Evolutionary conservation across 2,888 invertebrate species (phyloP), one percentile per base, ranked within the genome.

Genomic region (Eupeodes latifasciatus): DNA sequence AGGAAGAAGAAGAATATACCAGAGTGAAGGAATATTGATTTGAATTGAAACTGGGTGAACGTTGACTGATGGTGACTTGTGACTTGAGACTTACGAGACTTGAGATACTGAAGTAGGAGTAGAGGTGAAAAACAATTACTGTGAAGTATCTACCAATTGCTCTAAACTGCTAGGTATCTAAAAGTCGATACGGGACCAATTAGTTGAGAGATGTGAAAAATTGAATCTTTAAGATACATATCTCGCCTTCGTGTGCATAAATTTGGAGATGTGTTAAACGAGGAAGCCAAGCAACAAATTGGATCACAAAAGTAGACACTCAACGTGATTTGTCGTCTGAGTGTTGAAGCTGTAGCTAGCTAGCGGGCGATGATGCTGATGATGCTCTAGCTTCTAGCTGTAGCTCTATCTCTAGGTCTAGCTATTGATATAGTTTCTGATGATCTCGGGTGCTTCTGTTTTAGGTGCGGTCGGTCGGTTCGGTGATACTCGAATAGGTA

Each of bases 131-230:
- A 87, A 61, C 80, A 77, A 87, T 77, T 83, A 77, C 57, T 62
- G 61, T 67, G 62, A 71, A 61, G 75, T 14, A 71, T 27, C 27
- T 27, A 27, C 59, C 59, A 75, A 55, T 62, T 27, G 27, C 27
- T 27, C 27, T 55, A 16, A n/a, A n/a, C 51, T n/a, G n/a, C 27
- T 51, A 10, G 51, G 5, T 51, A 5, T 12, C n/a, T 51, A 5
- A 6, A n/a, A 5, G 40, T 83, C 66, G 87, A 81, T 83, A 81
- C 74, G 80, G 76, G 76, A 80, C 83, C 87, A 87, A 83, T 87
- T 87, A 87, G 87, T 83, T 80, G 47, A 61, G 77, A 83, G 77
- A 87, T 77, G 87, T 83, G 83, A 87, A 83, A 87, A 83, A 87
- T 80, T 80, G 83, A 57, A 77, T 83, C 87, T 80, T 47, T 34